phyloP scores from a whole-genome alignment of 2,797 vertebrate genomes.

The Mionectes olivaceus region DNA sequence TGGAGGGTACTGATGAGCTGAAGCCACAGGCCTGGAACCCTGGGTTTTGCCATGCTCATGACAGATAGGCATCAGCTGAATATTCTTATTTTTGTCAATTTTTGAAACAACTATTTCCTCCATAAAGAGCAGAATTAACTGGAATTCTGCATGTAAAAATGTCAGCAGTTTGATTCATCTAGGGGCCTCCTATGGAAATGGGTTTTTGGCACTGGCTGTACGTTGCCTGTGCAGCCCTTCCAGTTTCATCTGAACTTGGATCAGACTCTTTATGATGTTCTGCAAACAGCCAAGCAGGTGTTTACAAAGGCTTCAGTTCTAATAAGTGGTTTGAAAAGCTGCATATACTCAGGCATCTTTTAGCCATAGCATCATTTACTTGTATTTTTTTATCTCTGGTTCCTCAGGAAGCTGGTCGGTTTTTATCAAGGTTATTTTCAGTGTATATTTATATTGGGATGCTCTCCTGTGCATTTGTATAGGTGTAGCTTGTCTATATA shows the following conservation, averaged over 20 bases:
- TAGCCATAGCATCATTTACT: background rate
- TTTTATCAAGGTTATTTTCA: background rate
- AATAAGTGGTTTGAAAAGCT: slow-evolving; percentile 7
- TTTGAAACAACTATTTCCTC: background rate
- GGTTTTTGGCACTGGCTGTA: background rate
- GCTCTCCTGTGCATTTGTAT: background rate
- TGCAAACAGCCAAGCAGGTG: slow-evolving; percentile 9
- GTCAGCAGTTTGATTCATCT: background rate
- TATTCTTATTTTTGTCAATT: background rate
- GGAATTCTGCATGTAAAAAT: background rate
- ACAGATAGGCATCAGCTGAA: background rate
- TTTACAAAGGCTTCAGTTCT: slow-evolving; percentile 46
- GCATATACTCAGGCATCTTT: background rate
- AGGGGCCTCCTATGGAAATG: background rate
- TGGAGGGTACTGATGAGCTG: background rate
- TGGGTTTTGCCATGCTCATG: background rate
- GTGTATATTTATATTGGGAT: background rate
- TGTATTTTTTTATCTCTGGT: slow-evolving; percentile 15
- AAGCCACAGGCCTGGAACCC: background rate
- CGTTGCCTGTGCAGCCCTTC: background rate
- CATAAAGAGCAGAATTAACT: background rate
- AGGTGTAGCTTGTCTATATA: background rate
- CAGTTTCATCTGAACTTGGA: background rate
- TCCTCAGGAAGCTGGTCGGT: slow-evolving; percentile 15
- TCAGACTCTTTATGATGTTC: background rate